Evolutionary conservation across 2,888 invertebrate species (phyloP), one percentile per base, ranked within the genome.

Genomic region (Xestoiulus laeticollis): DNA sequence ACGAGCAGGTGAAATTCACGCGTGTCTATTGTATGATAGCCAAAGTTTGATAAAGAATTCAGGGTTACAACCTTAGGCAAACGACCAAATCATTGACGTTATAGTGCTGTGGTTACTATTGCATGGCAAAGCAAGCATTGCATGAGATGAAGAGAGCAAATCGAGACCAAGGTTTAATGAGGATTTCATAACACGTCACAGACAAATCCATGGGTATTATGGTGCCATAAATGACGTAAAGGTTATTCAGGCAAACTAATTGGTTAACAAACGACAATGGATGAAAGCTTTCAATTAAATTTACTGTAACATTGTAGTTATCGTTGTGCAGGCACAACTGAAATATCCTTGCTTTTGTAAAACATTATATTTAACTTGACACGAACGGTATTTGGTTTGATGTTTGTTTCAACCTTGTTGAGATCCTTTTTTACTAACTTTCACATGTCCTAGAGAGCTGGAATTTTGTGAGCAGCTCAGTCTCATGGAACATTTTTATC

Each of bases 11-110:
- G 78, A 26, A 30, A 78, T 30, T 30, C 78, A 26, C 10, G 26
- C 26, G 12, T 8, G 10, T 68, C 22, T 22, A 59, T 19, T 59
- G 19, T 8, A 59, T 8, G 59, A 22, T 59, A 19, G n/a, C 59
- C 68, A 68, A 68, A 26, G 26, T 68, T 26, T 78, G 78, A 78
- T 78, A 78, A 68, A 30, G 78, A 26, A 78, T 78, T 14, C 78
- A 78, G 78, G 78, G 78, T 30, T 30, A 16, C 30, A 26, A 10
- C 30, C 14, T 30, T 78, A 30, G 78, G 78, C 30, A 78, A 78
- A 78, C 78, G 26, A 78, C 12, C 12, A 38, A 14, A 14, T n/a
- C n/a, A n/a, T n/a, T 78, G 14, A 26, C 30, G 19, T 1, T 14
- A n/a, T n/a, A 14, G 30, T 26, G 12, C 26, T 26, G 68, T 5